These are phyloP conservation scores for Pseudochirops cupreus DNA, from an alignment of 2,797 vertebrate genomes.

Conservation along the genomic window DNA sequence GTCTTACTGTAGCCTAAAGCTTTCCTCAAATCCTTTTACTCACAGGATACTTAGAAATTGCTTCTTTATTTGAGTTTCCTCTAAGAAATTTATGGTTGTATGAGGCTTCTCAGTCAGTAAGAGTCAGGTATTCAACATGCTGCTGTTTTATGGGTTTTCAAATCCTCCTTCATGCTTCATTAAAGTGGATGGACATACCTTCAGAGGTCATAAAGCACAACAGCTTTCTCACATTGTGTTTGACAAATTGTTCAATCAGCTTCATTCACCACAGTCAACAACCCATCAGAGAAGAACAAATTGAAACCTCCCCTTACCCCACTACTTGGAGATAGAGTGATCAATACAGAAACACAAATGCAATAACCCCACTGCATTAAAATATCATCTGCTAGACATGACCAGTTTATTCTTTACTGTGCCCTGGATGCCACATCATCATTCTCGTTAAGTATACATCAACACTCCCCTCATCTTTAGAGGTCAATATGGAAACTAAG, in stretches of 20 bases:
- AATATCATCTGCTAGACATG: slow-evolving; percentile 36
- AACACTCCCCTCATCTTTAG: slow-evolving; percentile 58
- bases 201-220: slow-evolving; percentile 65
- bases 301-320: slow-evolving; percentile 47
- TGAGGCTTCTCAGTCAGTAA: slow-evolving; percentile 42
- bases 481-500: slow-evolving; percentile 35
- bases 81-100: slow-evolving; percentile 41
- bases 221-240: slow-evolving; percentile 61
- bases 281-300: slow-evolving; percentile 56
- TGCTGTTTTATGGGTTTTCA: slow-evolving; percentile 67
- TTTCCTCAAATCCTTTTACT: not conserved
- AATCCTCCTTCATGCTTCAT: slow-evolving; percentile 74
- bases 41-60: not conserved
- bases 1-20: not conserved
- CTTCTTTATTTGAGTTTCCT: slow-evolving; percentile 25
- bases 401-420: slow-evolving; percentile 37
- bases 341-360: slow-evolving; percentile 72
- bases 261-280: slow-evolving; percentile 65
- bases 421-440: not conserved
- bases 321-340: slow-evolving; percentile 70
- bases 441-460: not conserved
- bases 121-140: slow-evolving; percentile 16
- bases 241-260: slow-evolving; percentile 71
- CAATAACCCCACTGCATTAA: slow-evolving; percentile 47
- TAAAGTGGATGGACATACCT: slow-evolving; percentile 67